These are phyloP conservation scores for Taphrorychus bicolor DNA, from an alignment of 2,888 invertebrate genomes.

Conservation along the genomic window DNA sequence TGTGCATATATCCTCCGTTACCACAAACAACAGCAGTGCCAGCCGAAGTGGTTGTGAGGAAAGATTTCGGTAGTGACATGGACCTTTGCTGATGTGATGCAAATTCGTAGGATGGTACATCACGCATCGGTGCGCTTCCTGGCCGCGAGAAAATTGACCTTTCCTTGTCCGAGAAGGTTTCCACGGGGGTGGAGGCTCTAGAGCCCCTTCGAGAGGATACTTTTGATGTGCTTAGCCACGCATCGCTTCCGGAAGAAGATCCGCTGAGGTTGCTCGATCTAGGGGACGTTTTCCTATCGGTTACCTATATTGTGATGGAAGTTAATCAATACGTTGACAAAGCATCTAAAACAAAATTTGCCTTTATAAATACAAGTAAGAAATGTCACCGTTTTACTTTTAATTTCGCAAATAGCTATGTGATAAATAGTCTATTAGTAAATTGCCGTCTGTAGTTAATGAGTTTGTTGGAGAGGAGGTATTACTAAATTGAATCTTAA, in stretches of 20 bases:
- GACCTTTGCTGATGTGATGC: slow-evolving; percentile 60
- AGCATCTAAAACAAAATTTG: not conserved
- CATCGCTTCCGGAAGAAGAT: slow-evolving; percentile 64
- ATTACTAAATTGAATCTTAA: not conserved
- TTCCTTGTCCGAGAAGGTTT: slow-evolving; percentile 51
- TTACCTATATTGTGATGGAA: slow-evolving; percentile 13
- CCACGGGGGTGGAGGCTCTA: slow-evolving; percentile 63
- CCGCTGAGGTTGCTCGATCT: slow-evolving; percentile 41
- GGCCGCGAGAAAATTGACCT: slow-evolving; percentile 60
- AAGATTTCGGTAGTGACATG: slow-evolving; percentile 64
- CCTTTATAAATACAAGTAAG: too few relatives aligned
- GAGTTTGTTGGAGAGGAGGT: not conserved
- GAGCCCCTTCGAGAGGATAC: slow-evolving; percentile 61
- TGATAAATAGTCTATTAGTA: not conserved
- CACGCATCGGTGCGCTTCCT: slow-evolving; percentile 63
- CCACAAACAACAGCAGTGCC: not conserved
- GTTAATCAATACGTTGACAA: not conserved
- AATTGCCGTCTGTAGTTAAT: too few relatives aligned
- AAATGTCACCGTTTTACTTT: too few relatives aligned
- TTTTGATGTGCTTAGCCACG: slow-evolving; percentile 64
- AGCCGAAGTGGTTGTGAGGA: slow-evolving; percentile 56
- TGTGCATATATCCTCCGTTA: slow-evolving; percentile 21
- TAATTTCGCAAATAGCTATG: not conserved
- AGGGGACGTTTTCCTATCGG: slow-evolving; percentile 46
- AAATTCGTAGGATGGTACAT: slow-evolving; percentile 45